These are phyloP conservation scores for Hippocampus abdominalis DNA, from an alignment of 2,113 vertebrate genomes.

Conservation along the genomic window DNA sequence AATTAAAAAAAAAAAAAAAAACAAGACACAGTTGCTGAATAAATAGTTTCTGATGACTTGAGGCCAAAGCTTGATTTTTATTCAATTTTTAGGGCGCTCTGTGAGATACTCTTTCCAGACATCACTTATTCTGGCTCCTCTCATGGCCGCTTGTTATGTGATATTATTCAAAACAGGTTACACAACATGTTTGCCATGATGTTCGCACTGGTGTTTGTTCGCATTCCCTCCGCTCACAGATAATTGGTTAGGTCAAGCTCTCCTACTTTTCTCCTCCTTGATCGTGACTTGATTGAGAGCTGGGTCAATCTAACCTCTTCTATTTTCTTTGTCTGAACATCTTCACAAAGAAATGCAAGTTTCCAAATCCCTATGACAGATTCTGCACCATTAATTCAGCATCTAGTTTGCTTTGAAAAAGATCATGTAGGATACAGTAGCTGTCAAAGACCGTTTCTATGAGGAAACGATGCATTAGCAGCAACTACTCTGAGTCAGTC, in stretches of 20 bases:
- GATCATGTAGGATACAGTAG: conserved; percentile 2
- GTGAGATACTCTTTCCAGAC: conserved; percentile 25
- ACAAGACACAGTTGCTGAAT: conserved; percentile 31
- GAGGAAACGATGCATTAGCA: background rate
- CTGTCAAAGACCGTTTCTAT: conserved; percentile 14
- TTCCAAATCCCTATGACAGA: conserved; percentile 9
- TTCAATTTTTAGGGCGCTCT: conserved; percentile 11
- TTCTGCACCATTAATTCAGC: background rate
- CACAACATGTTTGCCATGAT: conserved; percentile 56
- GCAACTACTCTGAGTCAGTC: background rate
- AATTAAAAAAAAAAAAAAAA: too few relatives aligned
- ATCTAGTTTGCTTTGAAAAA: conserved; percentile 15
- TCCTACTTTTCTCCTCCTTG: conserved; percentile 38
- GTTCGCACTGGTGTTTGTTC: conserved; percentile 44
- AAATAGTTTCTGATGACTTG: conserved; percentile 41
- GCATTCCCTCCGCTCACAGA: conserved; percentile 43
- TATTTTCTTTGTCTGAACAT: conserved; percentile 31
- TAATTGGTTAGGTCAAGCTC: conserved; percentile 61
- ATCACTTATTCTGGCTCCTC: conserved; percentile 36
- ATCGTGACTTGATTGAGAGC: conserved; percentile 41
- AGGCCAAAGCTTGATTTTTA: conserved; percentile 7
- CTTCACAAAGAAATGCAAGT: conserved; percentile 35
- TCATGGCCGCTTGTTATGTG: conserved; percentile 40
- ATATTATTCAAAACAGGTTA: conserved; percentile 50
- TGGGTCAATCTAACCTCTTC: conserved; percentile 53